Evolutionary conservation across 92 coral and sea anemone species (phyloP).

Genomic region (Phymanthus crucifer): DNA sequence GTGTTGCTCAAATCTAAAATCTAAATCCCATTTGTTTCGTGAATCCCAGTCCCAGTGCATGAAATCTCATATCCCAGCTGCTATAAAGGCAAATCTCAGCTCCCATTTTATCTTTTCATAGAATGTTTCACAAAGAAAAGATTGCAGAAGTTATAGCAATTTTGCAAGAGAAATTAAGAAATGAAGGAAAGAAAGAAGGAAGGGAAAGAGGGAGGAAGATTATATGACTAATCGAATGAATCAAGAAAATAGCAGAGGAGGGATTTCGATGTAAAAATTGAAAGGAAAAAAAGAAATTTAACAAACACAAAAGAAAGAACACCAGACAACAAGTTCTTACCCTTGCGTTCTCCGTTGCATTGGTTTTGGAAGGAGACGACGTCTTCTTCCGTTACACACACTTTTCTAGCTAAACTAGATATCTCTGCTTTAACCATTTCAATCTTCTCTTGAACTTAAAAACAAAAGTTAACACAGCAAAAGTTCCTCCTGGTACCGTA

Average conservation of each 20-base stretch:
- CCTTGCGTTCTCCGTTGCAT: constrained; percentile 55
- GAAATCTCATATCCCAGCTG: too few species aligned
- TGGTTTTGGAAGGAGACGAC: constrained; percentile 30
- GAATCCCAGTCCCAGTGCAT: too few species aligned
- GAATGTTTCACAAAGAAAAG: too few species aligned
- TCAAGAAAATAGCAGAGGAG: background rate
- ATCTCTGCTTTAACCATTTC: constrained; percentile 54
- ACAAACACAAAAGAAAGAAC: background rate
- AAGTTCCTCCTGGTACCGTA: too few species aligned
- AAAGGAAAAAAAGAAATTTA: background rate
- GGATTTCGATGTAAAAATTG: background rate
- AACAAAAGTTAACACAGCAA: background rate
- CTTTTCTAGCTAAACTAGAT: constrained; percentile 68
- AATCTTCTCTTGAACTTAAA: constrained; percentile 60
- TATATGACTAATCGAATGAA: background rate
- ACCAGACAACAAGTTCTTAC: background rate
- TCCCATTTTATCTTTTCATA: too few species aligned
- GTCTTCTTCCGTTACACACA: constrained; percentile 58
- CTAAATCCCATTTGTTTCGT: too few species aligned
- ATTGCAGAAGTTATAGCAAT: too few species aligned
- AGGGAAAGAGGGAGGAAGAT: background rate
- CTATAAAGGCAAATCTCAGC: too few species aligned
- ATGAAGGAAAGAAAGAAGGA: background rate
- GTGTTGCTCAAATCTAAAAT: too few species aligned
- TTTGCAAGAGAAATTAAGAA: too few species aligned